phyloP scores from a whole-genome alignment of 2,113 vertebrate genomes.

The Damaliscus lunatus region DNA sequence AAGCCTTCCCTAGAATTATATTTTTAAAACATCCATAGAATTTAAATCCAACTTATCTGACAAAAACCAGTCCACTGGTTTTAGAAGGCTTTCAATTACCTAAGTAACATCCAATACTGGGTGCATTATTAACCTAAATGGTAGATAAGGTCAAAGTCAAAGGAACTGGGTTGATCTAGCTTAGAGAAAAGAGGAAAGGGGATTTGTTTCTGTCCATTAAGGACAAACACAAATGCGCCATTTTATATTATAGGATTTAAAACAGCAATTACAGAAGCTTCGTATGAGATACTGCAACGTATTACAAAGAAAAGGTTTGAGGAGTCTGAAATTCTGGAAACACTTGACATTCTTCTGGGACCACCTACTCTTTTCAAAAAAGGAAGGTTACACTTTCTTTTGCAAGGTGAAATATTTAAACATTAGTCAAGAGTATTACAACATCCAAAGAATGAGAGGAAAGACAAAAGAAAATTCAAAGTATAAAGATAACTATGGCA shows the following conservation, averaged over 20 bases:
- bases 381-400: not conserved
- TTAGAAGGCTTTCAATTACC: slow-evolving; percentile 53
- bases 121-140: slow-evolving; percentile 63
- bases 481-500: slow-evolving; percentile 47
- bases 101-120: slow-evolving; percentile 38
- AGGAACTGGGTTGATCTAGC: slow-evolving; percentile 43
- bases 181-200: slow-evolving; percentile 24
- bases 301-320: not conserved
- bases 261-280: not conserved
- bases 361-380: not conserved
- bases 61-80: slow-evolving; percentile 26
- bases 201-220: slow-evolving; percentile 61
- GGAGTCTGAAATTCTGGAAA: not conserved
- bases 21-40: not conserved
- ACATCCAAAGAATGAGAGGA: slow-evolving; percentile 52
- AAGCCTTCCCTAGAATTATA: slow-evolving; percentile 53
- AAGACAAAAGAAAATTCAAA: slow-evolving; percentile 53
- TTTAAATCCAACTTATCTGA: slow-evolving; percentile 59
- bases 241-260: slow-evolving; percentile 10
- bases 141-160: slow-evolving; percentile 48
- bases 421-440: slow-evolving; percentile 25
- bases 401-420: slow-evolving; percentile 49
- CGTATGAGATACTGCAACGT: not conserved
- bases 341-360: not conserved
- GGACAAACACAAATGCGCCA: slow-evolving; percentile 34